Evolutionary conservation across 2,888 invertebrate genomes (phyloP), one percentile per base, ranked within the genome.

Genomic region (Leptinotarsa rubiginosa): DNA sequence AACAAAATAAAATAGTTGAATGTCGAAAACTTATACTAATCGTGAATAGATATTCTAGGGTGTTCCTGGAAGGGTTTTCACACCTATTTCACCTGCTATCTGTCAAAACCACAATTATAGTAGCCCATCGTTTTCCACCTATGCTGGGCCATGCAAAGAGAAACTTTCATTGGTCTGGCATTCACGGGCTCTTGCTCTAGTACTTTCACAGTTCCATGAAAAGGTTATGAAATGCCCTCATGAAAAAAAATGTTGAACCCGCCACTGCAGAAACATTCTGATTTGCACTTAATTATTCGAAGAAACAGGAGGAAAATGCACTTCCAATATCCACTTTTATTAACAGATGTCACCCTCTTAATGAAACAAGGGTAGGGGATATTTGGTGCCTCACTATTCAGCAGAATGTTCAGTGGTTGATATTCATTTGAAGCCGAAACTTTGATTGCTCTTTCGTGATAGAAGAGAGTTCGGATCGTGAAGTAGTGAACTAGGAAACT

Each of bases 341-440:
- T 62, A 62, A 31, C 31, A 62, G 62, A 62, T 62, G 62, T 62
- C 62, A 62, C 62, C 31, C 62, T 62, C 16, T 41, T 62, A 25
- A 62, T 62, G 62, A 62, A 62, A 25, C 62, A 31, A 31, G 62
- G 25, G 62, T 10, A 31, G 62, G 62, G 31, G 16, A 62, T 31
- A 62, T n/a, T 41, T 16, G 31, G 41, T 31, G 62, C 41, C 10
- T 31, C 62, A 62, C 62, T 31, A 62, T 59, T 59, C 59, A 59
- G 59, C 59, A 18, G 70, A 65, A 64, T 25, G 65, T 64, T 70
- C 70, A 65, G 70, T 70, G 64, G 41, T 70, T 70, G 22, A 22
- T 22, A 59, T 13, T 13, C 25, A 20, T 25, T 13, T 13, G 59
- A 59, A 20, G 59, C 12, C 25, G 59, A 2, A 15, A 22, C 59